These are phyloP conservation scores for Eupithecia subfuscata DNA, from an alignment of 2,888 invertebrate genomes.

Conservation along the genomic window DNA sequence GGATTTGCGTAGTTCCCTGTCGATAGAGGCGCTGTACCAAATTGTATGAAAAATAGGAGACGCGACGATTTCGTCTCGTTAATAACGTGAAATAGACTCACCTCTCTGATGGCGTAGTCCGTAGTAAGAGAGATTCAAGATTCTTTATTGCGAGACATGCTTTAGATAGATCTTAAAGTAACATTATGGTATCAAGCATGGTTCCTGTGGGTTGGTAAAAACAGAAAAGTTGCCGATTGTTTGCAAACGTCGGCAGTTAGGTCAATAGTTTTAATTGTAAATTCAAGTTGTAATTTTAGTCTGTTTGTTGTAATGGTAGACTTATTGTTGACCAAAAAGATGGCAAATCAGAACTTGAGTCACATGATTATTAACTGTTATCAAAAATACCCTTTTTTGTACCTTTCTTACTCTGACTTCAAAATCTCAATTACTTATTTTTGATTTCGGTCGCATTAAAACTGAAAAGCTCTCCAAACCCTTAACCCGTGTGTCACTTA, in stretches of 20 bases:
- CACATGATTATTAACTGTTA: neutral
- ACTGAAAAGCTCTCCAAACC: neutral
- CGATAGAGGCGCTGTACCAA: too few species aligned
- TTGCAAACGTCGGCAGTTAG: neutral
- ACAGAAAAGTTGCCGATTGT: neutral
- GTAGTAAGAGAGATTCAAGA: too few species aligned
- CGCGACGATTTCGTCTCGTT: too few species aligned
- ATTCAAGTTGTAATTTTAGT: neutral
- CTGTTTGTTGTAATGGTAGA: too few species aligned
- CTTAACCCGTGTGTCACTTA: slow-evolving; percentile 19
- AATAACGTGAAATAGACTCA: too few species aligned
- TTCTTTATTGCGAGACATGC: too few species aligned
- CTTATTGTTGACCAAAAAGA: neutral
- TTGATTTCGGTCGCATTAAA: neutral
- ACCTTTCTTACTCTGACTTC: too few species aligned
- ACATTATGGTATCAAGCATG: too few species aligned
- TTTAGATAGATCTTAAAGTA: too few species aligned
- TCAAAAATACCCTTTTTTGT: neutral
- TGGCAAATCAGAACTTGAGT: neutral
- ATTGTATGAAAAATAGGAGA: too few species aligned
- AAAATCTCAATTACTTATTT: neutral
- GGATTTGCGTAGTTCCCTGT: too few species aligned
- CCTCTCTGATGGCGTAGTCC: neutral
- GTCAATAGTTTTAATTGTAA: too few species aligned
- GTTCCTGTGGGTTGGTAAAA: neutral